Percentiles rank a stretch among this genome's conserved stretches.
phyloP scores from a whole-genome alignment of 2,113 vertebrate genomes.

The Crotophaga sulcirostris region DNA sequence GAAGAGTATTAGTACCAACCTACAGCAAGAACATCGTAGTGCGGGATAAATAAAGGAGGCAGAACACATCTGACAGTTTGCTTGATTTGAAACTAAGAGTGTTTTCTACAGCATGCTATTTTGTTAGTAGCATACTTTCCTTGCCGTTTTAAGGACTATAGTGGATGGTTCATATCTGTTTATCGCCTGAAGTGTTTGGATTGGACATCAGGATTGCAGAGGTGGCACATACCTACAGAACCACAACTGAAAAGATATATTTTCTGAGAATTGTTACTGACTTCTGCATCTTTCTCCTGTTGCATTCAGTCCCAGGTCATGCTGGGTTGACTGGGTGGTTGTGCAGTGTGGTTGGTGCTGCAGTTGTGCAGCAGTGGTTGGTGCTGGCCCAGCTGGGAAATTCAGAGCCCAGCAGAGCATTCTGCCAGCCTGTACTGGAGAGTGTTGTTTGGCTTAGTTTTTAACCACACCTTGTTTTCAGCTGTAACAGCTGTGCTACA shows the following conservation, averaged over 20 bases:
- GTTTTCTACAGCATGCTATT: neutral
- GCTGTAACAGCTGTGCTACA: accelerated
- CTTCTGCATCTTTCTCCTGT: neutral
- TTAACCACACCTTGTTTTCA: neutral
- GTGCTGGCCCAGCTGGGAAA: accelerated
- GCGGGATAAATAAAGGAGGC: neutral
- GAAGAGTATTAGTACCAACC: neutral
- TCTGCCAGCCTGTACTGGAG: neutral
- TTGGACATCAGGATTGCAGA: neutral
- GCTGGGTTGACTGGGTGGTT: neutral
- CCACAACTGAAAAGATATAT: accelerated
- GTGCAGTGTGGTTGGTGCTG: neutral
- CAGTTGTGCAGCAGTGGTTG: neutral
- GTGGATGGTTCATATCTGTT: neutral
- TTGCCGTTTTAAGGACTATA: neutral
- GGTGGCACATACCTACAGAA: accelerated
- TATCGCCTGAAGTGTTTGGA: neutral
- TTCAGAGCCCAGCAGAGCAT: neutral
- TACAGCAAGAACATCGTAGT: neutral
- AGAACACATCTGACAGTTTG: neutral
- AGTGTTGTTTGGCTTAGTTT: neutral
- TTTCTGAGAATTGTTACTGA: neutral
- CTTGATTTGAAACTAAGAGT: neutral
- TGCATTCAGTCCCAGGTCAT: accelerated
- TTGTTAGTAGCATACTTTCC: neutral